Evolutionary conservation across 2,888 invertebrate species (phyloP).

Genomic region (Andrena minutula): DNA sequence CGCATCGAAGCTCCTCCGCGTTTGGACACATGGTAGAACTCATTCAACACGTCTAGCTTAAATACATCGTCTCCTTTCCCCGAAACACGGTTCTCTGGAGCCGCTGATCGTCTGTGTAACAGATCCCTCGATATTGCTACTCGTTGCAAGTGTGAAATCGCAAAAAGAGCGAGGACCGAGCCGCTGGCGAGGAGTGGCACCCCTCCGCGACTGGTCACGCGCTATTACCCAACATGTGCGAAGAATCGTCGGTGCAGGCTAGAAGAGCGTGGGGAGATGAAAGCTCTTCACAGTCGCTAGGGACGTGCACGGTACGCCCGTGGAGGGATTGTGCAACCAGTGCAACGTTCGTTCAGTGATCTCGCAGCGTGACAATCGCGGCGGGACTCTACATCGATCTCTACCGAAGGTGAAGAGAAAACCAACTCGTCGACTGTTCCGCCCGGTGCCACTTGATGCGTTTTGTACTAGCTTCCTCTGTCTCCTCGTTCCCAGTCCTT

Average conservation of each 20-base stretch:
- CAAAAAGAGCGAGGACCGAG: not conserved
- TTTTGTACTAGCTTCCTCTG: slow-evolving; percentile 64
- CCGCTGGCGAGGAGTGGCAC: not conserved
- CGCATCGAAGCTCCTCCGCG: too few species aligned
- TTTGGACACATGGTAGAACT: too few species aligned
- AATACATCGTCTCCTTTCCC: not conserved
- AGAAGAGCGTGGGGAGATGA: slow-evolving; percentile 10
- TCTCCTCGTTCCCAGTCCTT: not conserved
- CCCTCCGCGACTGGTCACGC: not conserved
- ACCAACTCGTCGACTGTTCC: slow-evolving; percentile 20
- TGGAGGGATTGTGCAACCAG: slow-evolving; percentile 57
- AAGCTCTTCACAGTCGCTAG: not conserved
- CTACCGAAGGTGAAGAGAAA: slow-evolving; percentile 12
- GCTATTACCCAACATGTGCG: slow-evolving; percentile 41
- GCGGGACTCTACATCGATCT: slow-evolving; percentile 39
- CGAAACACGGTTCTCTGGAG: slow-evolving; percentile 7
- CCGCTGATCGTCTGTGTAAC: not conserved
- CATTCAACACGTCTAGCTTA: too few species aligned
- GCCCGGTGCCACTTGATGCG: slow-evolving; percentile 57
- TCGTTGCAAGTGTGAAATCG: slow-evolving; percentile 26
- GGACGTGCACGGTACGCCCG: not conserved
- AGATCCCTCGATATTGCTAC: slow-evolving; percentile 18
- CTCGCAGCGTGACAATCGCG: slow-evolving; percentile 44
- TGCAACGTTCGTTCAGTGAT: slow-evolving; percentile 48
- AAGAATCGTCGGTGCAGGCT: slow-evolving; percentile 47